phyloP scores from a whole-genome alignment of 2,797 vertebrate species.

The Hafferia zeledoni region DNA sequence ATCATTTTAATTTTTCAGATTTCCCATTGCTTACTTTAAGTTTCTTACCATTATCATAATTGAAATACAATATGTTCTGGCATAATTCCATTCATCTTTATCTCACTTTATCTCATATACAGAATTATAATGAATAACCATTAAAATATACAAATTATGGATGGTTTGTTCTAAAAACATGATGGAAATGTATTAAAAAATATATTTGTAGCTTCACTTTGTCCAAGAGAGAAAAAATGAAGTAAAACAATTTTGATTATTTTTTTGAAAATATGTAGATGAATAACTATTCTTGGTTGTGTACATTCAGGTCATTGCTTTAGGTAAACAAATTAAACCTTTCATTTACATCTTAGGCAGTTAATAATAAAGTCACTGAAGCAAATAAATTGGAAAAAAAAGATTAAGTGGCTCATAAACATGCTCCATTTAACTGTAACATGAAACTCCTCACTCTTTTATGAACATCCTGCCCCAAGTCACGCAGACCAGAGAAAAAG shows the following conservation, averaged over 20 bases:
- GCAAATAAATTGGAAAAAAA: neutral
- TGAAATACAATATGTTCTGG: neutral
- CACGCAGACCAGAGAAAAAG: conserved; percentile 7
- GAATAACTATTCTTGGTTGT: neutral
- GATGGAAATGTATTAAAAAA: neutral
- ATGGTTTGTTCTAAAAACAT: neutral
- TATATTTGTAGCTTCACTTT: neutral
- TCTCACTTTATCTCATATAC: neutral
- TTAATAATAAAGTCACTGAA: conserved; percentile 20
- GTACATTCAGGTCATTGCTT: neutral
- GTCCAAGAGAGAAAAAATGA: neutral
- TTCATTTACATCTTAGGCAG: neutral
- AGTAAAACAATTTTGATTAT: neutral
- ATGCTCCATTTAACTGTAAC: conserved; percentile 32
- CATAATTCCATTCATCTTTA: neutral
- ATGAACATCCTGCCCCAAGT: neutral
- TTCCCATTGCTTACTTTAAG: neutral
- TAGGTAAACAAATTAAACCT: neutral
- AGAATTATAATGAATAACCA: neutral
- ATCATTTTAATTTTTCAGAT: neutral
- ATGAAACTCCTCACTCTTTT: neutral
- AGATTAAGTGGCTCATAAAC: conserved; percentile 15
- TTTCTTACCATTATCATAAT: neutral
- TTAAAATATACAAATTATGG: neutral
- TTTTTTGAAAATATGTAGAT: neutral